These are phyloP conservation scores for Lethenteron reissneri DNA, from an alignment of 2,113 vertebrate species.

Conservation along the genomic window DNA sequence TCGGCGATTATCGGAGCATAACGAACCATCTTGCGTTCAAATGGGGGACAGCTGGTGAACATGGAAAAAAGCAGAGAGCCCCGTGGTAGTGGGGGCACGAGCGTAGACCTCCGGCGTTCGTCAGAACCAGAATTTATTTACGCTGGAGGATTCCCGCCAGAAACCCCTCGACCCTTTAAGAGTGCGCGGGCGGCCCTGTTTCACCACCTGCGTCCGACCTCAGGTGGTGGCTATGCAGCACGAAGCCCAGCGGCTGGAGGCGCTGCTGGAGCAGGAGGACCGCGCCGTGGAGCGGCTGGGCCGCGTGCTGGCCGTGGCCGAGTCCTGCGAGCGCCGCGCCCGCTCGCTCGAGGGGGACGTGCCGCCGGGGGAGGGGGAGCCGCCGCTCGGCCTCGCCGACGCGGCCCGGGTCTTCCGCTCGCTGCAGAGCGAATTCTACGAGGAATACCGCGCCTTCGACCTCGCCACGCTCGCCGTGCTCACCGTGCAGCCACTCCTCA, in stretches of 20 bases:
- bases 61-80: no score
- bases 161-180: no score
- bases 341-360: constrained; percentile 16
- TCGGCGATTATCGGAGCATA: no score
- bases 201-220: background rate
- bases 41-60: no score
- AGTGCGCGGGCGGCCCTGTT: no score
- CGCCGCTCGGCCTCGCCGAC: constrained; percentile 37
- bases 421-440: constrained; percentile 63
- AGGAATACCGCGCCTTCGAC: constrained; percentile 71
- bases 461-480: constrained; percentile 60
- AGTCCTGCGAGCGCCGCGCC: constrained; percentile 46
- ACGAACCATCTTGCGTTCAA: no score
- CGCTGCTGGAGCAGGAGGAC: constrained; percentile 38
- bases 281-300: constrained; percentile 46
- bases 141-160: no score
- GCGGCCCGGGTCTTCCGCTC: constrained; percentile 60
- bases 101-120: no score
- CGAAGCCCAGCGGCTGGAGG: constrained; percentile 44
- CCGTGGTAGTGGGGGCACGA: no score
- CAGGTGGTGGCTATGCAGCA: constrained; percentile 51
- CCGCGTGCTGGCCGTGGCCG: constrained; percentile 56
- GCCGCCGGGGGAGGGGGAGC: constrained; percentile 16
- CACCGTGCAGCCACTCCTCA: constrained; percentile 65
- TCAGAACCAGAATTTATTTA: no score